A percentile compares a stretch with the other conserved stretches of the same genome.
Evolutionary conservation across 1,140 invertebrate genomes (phyloP).

Genomic region (Caenorhabditis elegans): WBcel235 BX284605.5:14809001-14809500

Average conservation of each 20-base stretch:
- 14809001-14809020: too few relatives aligned
- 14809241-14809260: not conserved
- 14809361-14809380: slow-evolving; percentile 86
- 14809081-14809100: slow-evolving; percentile 85
- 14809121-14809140: slow-evolving; percentile 67
- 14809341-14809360: slow-evolving; percentile 83
- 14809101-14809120: slow-evolving; percentile 89
- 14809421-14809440: slow-evolving; percentile 85
- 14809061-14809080: slow-evolving; percentile 86
- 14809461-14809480: slow-evolving; percentile 76
- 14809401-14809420: slow-evolving; percentile 74
- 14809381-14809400: slow-evolving; percentile 91
- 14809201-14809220: not conserved
- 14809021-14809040: too few relatives aligned
- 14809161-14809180: too few relatives aligned
- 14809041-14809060: slow-evolving; percentile 77
- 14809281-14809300: slow-evolving; percentile 74
- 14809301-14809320: slow-evolving; percentile 84
- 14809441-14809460: slow-evolving; percentile 86
- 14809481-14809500: too few relatives aligned
- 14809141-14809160: not conserved
- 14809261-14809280: not conserved
- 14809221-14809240: not conserved
- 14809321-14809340: slow-evolving; percentile 86
- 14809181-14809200: too few relatives aligned